These are phyloP conservation scores for Turritopsis rubra DNA, from an alignment of 30 jellyfish, hydroid and myxozoan species.

Conservation along the genomic window DNA sequence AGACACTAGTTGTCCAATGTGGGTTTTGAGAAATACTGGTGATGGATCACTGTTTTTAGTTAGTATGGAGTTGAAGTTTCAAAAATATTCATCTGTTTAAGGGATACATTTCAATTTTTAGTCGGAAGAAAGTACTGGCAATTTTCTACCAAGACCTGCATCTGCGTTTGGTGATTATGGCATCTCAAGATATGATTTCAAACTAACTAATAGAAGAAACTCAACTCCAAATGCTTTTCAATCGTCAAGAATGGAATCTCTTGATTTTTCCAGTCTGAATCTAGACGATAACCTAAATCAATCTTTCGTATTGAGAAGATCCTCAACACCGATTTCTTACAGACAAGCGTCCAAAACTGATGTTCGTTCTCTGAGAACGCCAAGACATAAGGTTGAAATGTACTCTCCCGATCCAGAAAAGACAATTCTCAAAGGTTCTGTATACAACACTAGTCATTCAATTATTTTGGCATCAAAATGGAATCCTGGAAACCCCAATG, in stretches of 20 bases:
- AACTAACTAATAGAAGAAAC: background rate
- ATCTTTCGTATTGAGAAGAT: background rate
- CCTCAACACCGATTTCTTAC: background rate
- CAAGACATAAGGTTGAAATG: slow-evolving; percentile 15
- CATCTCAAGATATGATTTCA: background rate
- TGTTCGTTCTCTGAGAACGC: background rate
- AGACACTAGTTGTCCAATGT: too few species aligned
- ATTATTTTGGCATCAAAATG: background rate
- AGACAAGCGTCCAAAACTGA: background rate
- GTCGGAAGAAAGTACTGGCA: background rate
- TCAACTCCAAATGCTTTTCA: background rate
- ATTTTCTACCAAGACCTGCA: background rate
- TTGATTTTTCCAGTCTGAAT: background rate
- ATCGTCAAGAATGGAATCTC: background rate
- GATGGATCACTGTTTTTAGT: too few species aligned
- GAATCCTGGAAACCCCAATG: background rate
- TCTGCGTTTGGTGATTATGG: background rate
- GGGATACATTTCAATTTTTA: background rate
- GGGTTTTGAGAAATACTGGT: too few species aligned
- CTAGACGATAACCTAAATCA: background rate
- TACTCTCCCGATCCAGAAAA: slow-evolving; percentile 17
- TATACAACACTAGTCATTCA: background rate
- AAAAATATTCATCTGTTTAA: background rate
- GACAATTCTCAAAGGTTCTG: slow-evolving; percentile 13
- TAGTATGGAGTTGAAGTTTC: background rate